These are phyloP conservation scores for Salmo trutta DNA, from an alignment of 2,797 vertebrate species.

Conservation along the genomic window DNA sequence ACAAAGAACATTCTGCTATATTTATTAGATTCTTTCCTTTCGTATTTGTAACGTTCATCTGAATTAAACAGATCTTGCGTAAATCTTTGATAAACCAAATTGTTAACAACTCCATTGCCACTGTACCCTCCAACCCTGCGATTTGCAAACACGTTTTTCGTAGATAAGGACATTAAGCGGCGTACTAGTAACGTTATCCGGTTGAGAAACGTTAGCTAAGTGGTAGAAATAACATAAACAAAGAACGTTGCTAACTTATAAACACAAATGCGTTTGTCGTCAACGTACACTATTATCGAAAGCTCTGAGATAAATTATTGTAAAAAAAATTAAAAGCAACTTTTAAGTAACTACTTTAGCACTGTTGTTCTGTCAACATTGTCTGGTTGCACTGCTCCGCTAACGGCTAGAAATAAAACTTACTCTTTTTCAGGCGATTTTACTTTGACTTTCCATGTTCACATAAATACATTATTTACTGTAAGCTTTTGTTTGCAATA, in stretches of 20 bases:
- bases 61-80: no score
- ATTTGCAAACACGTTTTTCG: background rate
- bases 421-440: conserved; percentile 56
- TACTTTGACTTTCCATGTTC: conserved; percentile 24
- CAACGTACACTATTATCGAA: background rate
- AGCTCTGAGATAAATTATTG: background rate
- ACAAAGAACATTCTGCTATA: no score
- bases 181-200: background rate
- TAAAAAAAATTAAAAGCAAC: background rate
- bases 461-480: conserved; percentile 39
- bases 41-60: no score
- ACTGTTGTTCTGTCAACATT: conserved; percentile 42
- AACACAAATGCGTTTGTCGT: background rate
- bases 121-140: no score
- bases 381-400: conserved; percentile 51
- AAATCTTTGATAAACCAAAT: no score
- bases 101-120: no score
- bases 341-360: background rate
- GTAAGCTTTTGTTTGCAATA: rapidly evolving
- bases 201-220: background rate
- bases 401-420: conserved; percentile 44
- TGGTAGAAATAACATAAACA: background rate
- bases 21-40: no score
- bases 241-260: background rate
- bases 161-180: background rate